phyloP scores from a whole-genome alignment of 2,797 vertebrate species.

The Lates japonicus region DNA sequence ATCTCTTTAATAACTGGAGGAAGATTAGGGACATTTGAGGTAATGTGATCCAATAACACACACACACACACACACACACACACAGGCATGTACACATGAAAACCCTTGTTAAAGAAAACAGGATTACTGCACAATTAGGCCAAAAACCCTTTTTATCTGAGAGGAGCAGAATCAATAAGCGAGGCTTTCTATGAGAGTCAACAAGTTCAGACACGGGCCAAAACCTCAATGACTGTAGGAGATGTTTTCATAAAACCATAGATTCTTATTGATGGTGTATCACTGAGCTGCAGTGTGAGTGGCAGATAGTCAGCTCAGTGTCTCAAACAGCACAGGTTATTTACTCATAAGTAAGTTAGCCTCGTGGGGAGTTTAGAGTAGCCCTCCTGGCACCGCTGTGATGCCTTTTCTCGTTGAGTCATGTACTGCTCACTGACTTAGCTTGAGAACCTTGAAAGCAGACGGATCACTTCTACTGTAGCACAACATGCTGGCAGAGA shows the following conservation, averaged over 20 bases:
- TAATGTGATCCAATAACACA: slow-evolving; percentile 37
- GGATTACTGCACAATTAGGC: slow-evolving; percentile 77
- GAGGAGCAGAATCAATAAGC: slow-evolving; percentile 78
- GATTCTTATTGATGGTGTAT: slow-evolving; percentile 57
- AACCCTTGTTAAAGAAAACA: slow-evolving; percentile 71
- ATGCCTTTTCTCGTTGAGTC: slow-evolving; percentile 58
- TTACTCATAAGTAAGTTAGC: slow-evolving; percentile 49
- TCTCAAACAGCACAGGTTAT: slow-evolving; percentile 40
- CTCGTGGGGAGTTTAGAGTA: slow-evolving; percentile 60
- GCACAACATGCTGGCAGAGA: slow-evolving; percentile 55
- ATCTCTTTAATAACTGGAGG: slow-evolving; percentile 13
- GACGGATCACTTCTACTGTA: slow-evolving; percentile 42
- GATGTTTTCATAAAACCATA: slow-evolving; percentile 63
- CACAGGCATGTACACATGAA: slow-evolving; percentile 22
- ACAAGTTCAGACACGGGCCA: slow-evolving; percentile 82
- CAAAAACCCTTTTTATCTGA: slow-evolving; percentile 74
- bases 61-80: slow-evolving; percentile 8
- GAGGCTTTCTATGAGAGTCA: slow-evolving; percentile 70
- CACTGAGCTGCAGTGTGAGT: slow-evolving; percentile 33
- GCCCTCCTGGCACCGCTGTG: slow-evolving; percentile 57
- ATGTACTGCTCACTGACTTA: slow-evolving; percentile 47
- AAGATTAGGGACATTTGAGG: slow-evolving; percentile 33
- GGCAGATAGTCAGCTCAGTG: slow-evolving; percentile 36
- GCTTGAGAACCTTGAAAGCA: slow-evolving; percentile 46
- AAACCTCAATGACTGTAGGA: slow-evolving; percentile 62